Evolutionary conservation across 2,113 vertebrate genomes (phyloP), one percentile per base, ranked within the genome.

Genomic region (Siniperca knerii): DNA sequence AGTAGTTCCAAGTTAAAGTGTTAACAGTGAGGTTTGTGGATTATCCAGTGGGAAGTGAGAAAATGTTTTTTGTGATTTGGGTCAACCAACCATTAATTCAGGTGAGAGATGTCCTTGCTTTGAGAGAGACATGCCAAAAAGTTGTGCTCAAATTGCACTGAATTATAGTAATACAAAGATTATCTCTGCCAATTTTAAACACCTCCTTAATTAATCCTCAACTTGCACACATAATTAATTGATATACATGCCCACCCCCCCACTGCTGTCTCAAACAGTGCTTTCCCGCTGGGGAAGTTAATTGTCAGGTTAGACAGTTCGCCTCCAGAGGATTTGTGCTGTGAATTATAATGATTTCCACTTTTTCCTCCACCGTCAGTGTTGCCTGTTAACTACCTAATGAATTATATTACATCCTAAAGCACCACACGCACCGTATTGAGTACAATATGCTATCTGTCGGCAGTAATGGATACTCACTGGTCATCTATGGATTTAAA

Each of bases 251-350:
- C 57, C 2, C 75, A 33, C 79, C 65, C 62, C 54, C 77, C 77
- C 33, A 52, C 62, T 1, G 20, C 55, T 48, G 70, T 54, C 86
- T 82, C 87, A 84, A 65, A 74, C 90, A 58, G 88, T 57, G 88
- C 77, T 69, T 75, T 76, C 93, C 89, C 82, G 89, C 94, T 91
- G 94, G 79, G 91, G 61, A 64, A 94, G 91, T 91, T 94, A 95
- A 95, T 94, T 94, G 92, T 92, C 91, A 90, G 86, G 89, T 93
- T 93, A 81, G 84, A 88, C 60, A 33, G n/a, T 90, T 83, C 11
- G 73, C 85, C 92, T 79, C 75, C 50, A 69, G 90, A 90, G 87
- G 81, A 72, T 79, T 88, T 87, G 78, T 81, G 81, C 74, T 82
- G 74, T 89, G 90, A 93, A 93, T 93, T 73, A 25, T 90, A 93